phyloP scores from a whole-genome alignment of 1,140 invertebrate genomes.

The Drosophila carrolli region DNA sequence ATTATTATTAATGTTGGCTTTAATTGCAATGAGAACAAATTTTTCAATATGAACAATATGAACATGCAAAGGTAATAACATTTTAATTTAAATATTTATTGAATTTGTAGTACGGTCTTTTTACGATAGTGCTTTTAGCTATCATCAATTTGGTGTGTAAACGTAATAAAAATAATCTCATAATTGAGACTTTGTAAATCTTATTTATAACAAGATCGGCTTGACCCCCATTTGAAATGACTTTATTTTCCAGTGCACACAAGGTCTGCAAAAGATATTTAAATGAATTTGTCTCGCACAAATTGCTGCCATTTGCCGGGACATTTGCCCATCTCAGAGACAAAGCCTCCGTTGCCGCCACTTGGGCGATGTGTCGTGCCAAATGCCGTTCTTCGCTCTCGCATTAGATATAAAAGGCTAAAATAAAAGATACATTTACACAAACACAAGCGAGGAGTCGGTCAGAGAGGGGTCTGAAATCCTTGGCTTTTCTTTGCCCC shows the following conservation, averaged over 20 bases:
- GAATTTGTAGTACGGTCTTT: background rate
- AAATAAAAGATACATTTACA: conserved; percentile 83
- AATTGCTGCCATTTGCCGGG: conserved; percentile 78
- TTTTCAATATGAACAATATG: too few species aligned
- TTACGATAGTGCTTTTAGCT: too few species aligned
- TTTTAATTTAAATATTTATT: too few species aligned
- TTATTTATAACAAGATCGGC: background rate
- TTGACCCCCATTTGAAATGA: background rate
- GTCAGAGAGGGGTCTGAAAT: background rate
- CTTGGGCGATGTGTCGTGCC: conserved; percentile 79
- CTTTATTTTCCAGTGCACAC: conserved; percentile 28
- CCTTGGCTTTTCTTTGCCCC: conserved; percentile 40
- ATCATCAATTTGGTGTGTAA: too few species aligned
- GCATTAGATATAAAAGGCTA: conserved; percentile 81
- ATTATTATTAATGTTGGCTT: too few species aligned
- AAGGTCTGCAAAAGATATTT: conserved; percentile 66
- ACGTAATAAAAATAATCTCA: background rate
- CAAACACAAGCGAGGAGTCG: conserved; percentile 47
- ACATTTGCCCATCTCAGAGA: conserved; percentile 50
- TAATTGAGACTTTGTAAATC: too few species aligned
- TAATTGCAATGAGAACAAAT: too few species aligned
- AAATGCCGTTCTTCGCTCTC: conserved; percentile 74
- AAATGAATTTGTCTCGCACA: conserved; percentile 83
- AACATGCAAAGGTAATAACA: too few species aligned
- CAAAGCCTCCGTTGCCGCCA: conserved; percentile 60